phyloP scores from a whole-genome alignment of 2,797 vertebrate species.

The Acanthis flammea region DNA sequence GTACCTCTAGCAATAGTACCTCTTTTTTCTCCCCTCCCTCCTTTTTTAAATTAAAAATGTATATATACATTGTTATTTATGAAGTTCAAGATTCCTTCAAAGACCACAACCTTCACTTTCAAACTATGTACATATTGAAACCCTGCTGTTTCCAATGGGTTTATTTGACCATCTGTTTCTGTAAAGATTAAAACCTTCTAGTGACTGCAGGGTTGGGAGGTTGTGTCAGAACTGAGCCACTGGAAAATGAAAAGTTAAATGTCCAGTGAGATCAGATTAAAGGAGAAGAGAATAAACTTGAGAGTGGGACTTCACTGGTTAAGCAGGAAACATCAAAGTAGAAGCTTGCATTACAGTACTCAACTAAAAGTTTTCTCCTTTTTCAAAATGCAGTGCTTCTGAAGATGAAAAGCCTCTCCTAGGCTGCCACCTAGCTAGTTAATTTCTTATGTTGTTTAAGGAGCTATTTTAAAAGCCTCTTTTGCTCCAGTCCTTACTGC shows the following conservation, averaged over 20 bases:
- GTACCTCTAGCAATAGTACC: not conserved
- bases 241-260: not conserved
- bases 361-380: not conserved
- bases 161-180: constrained; percentile 22
- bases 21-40: not conserved
- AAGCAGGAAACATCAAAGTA: not conserved
- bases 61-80: not conserved
- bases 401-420: constrained; percentile 33
- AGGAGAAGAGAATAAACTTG: not conserved
- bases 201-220: not conserved
- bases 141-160: not conserved
- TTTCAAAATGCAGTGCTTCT: not conserved
- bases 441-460: constrained; percentile 25
- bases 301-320: not conserved
- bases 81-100: constrained; percentile 15
- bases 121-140: not conserved
- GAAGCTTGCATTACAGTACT: not conserved
- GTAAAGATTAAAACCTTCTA: constrained; percentile 4
- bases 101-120: constrained; percentile 22
- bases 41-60: not conserved
- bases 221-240: not conserved
- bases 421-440: constrained; percentile 56
- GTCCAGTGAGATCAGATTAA: not conserved
- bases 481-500: constrained; percentile 19
- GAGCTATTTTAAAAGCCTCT: constrained; percentile 38